Base-by-base conservation (phyloP, 2,113 vertebrate species). In the Xyliphius kryptos region DNA sequence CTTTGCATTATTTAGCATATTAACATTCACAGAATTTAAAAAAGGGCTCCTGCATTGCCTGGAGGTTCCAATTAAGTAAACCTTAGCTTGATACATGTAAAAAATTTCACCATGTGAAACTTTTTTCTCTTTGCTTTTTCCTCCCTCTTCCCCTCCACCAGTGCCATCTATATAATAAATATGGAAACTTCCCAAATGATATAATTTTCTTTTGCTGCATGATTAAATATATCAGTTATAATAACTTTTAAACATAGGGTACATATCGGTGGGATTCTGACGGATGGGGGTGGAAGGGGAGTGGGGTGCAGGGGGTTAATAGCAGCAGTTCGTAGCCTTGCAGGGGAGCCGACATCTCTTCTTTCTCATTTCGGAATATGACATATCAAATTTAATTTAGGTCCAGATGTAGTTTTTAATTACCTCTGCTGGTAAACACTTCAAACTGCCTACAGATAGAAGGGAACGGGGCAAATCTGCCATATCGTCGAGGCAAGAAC, bases 1-100 rank as follows among this genome's bases (percentile, higher is more conserved):
- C 92, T 96, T 93, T 98, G 96, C 96, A 98, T 98, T 98, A 98
- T 98, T 98, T 97, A 98, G 96, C 95, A 98, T 97, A 98, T 97
- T 97, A 97, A 98, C 94, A 97, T 95, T 97, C 93, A 90, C 90
- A 96, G 95, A 97, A 97, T 98, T 97, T 97, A 91, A 95, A 97
- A 97, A 94, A 92, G 92, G 91, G 85, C 82, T 92, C 91, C 89
- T 94, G 91, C 90, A 86, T 96, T 89, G 95, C 95, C 95, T 93
- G 80, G 77, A 97, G 95, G 91, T 92, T 98, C 93, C 92, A 97
- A 98, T 98, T 98, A 98, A 98, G 93, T 97, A 98, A 98, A 97
- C 93, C 94, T 98, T 92, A 92, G 92, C 90, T 91, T 93, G 88
- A 88, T 93, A 93, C 91, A 97, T 97, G 95, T 94, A 93, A 91